A percentile compares a stretch with the other conserved stretches of the same genome.
Evolutionary conservation across 1,140 invertebrate genomes (phyloP).

Genomic region (Rhagoletis pomonella): DNA sequence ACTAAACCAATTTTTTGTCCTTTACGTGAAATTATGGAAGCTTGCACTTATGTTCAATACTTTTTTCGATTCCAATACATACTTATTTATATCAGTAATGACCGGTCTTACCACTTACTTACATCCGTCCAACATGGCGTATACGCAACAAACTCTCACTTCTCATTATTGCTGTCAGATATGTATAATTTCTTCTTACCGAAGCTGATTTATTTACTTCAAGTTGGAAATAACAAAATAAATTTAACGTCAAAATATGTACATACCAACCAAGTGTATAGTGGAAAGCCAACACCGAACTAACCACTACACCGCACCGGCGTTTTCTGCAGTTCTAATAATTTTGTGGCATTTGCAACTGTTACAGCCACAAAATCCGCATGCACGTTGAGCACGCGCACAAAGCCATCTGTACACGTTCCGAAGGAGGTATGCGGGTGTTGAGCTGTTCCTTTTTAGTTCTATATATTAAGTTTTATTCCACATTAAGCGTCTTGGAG

Average conservation of each 20-base stretch:
- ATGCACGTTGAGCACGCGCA: constrained; percentile 42
- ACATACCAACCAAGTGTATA: neutral
- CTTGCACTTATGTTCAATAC: too few species aligned
- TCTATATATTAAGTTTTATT: constrained; percentile 5
- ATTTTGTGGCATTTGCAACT: constrained; percentile 33
- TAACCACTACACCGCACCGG: neutral
- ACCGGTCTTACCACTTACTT: neutral
- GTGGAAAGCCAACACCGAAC: neutral
- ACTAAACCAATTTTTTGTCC: too few species aligned
- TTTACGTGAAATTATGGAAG: too few species aligned
- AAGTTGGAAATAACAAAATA: neutral
- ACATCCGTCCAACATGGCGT: neutral
- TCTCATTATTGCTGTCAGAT: neutral
- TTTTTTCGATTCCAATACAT: too few species aligned
- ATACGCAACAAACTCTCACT: neutral
- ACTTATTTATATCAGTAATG: too few species aligned
- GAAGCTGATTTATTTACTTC: neutral
- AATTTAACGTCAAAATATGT: neutral
- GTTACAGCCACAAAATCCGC: constrained; percentile 45
- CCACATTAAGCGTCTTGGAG: neutral
- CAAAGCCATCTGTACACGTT: constrained; percentile 26
- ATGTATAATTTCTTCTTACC: neutral
- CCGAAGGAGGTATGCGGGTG: neutral
- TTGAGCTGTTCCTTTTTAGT: neutral
- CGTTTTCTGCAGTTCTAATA: constrained; percentile 48